Percentiles rank a stretch among this genome's conserved stretches.
These are phyloP conservation scores for Romanomermis culicivorax DNA, from an alignment of 2,888 invertebrate species.

Conservation along the genomic window DNA sequence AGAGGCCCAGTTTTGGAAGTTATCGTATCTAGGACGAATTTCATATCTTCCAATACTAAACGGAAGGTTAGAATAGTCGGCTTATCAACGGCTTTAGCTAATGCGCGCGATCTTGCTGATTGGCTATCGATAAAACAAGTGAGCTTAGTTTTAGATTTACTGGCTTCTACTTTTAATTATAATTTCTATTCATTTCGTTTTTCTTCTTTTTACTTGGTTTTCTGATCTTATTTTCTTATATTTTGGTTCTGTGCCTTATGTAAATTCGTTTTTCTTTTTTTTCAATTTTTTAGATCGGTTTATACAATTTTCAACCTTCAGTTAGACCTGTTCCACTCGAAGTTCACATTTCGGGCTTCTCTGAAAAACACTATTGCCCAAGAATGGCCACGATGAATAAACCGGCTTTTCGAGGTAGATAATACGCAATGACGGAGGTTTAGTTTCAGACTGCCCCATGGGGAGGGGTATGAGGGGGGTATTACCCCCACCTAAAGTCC, in stretches of 20 bases:
- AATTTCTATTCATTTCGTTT: no score
- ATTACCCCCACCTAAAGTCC: no score
- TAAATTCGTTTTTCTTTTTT: no score
- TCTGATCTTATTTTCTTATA: no score
- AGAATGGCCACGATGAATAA: slow-evolving; percentile 99
- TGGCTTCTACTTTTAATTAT: neutral
- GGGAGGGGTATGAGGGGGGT: no score
- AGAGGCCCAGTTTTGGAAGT: slow-evolving; percentile 57
- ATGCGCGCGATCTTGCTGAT: slow-evolving; percentile 81
- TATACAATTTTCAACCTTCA: slow-evolving; percentile 91
- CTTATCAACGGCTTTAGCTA: slow-evolving; percentile 86
- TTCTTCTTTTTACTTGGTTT: no score
- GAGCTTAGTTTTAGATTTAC: neutral
- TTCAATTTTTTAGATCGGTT: slow-evolving; percentile 53
- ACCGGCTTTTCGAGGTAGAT: slow-evolving; percentile 62
- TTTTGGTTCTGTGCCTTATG: no score
- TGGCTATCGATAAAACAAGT: slow-evolving; percentile 59
- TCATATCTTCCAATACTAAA: slow-evolving; percentile 70
- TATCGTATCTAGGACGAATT: slow-evolving; percentile 88
- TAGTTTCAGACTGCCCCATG: no score
- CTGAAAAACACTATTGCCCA: slow-evolving; percentile 94
- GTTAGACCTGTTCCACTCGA: slow-evolving; percentile 91
- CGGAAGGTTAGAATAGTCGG: slow-evolving; percentile 68
- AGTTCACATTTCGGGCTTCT: slow-evolving; percentile 78
- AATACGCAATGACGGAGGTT: no score